Percentiles rank a stretch among this genome's conserved stretches.
Conservation (phyloP, 2,797 vertebrate species). For the Characodon lateralis region DNA sequence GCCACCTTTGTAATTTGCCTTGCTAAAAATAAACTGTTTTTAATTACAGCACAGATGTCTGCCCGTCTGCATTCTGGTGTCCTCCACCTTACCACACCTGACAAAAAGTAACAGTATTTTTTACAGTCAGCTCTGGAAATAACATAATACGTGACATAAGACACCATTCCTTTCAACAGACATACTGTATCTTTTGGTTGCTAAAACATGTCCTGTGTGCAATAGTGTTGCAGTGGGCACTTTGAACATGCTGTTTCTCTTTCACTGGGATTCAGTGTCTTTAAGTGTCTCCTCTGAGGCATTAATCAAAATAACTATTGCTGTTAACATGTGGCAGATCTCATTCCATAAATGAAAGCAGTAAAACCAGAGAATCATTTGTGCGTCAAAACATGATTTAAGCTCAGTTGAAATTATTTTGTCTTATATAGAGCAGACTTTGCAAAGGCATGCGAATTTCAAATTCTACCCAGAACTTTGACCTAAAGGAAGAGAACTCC, state of each 20-base stretch:
- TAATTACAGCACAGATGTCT: no score
- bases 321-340: not conserved
- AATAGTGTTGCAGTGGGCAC: not conserved
- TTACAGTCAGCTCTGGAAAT: no score
- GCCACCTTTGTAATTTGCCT: no score
- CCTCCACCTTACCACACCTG: no score
- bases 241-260: conserved; percentile 22
- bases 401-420: conserved; percentile 21
- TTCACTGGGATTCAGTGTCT: conserved; percentile 7
- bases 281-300: not conserved
- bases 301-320: not conserved
- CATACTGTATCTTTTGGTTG: no score
- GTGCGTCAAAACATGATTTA: conserved; percentile 12
- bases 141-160: no score
- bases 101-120: no score
- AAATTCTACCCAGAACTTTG: conserved; percentile 39
- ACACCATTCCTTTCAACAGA: no score
- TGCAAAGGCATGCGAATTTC: conserved; percentile 37
- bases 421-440: conserved; percentile 19
- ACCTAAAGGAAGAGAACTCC: conserved; percentile 45
- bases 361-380: not conserved
- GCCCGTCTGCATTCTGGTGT: no score
- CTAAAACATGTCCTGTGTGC: no score
- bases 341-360: conserved; percentile 7
- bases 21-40: no score